A percentile compares a stretch with the other conserved stretches of the same genome.
These are phyloP conservation scores for Mirounga angustirostris DNA, from an alignment of 2,113 vertebrate species.

Conservation along the genomic window DNA sequence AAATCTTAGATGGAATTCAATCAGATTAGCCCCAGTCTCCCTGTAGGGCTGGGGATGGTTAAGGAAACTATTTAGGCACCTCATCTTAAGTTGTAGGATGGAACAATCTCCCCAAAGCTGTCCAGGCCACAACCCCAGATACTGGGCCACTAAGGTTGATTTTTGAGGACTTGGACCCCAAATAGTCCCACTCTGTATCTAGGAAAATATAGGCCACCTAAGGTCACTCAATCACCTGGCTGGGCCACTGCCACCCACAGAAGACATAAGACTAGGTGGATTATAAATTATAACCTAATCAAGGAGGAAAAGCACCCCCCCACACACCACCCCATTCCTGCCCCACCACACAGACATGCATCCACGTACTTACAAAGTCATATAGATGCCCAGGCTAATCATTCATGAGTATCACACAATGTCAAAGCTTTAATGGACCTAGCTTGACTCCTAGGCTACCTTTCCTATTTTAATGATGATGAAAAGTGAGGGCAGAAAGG, in stretches of 20 bases:
- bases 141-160: background rate
- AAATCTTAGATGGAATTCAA: constrained; percentile 46
- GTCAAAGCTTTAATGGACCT: background rate
- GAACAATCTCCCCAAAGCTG: background rate
- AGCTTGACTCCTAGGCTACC: background rate
- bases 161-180: background rate
- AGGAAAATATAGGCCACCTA: background rate
- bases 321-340: background rate
- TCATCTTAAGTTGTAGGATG: constrained; percentile 24
- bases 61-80: constrained; percentile 40
- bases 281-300: background rate
- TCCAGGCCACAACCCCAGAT: background rate
- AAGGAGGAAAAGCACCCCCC: background rate
- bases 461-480: background rate
- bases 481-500: background rate
- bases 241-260: background rate
- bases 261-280: background rate
- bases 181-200: background rate
- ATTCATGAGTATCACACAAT: background rate
- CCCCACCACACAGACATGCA: background rate
- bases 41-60: constrained; percentile 57
- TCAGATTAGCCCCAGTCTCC: constrained; percentile 67
- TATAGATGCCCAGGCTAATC: background rate
- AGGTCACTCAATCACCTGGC: background rate
- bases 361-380: background rate